Conservation (phyloP, 2,797 vertebrate genomes). For the Microchirus variegatus region DNA sequence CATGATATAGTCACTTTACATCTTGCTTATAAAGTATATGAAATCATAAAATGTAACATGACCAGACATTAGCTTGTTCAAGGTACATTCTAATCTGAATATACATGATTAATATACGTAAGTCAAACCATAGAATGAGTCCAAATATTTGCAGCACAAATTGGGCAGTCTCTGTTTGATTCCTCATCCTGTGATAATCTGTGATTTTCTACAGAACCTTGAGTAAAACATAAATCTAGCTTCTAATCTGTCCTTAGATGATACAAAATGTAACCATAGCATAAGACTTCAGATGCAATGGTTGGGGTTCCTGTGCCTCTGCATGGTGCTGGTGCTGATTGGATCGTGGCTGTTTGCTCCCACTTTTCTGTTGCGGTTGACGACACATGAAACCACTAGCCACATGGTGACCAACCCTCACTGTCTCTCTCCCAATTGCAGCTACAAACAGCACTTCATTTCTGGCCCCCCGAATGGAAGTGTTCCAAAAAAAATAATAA, state of each 20-base stretch:
- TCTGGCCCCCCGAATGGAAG: slow-evolving; percentile 10
- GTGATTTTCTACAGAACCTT: not conserved
- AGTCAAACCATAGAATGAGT: not conserved
- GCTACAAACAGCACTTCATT: slow-evolving; percentile 17
- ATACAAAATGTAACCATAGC: slow-evolving; percentile 11
- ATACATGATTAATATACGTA: not conserved
- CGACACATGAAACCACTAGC: slow-evolving; percentile 99
- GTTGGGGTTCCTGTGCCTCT: slow-evolving; percentile 85
- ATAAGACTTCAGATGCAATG: slow-evolving; percentile 28
- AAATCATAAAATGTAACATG: not conserved
- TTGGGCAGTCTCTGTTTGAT: not conserved
- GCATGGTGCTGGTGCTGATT: slow-evolving; percentile 95
- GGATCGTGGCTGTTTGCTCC: slow-evolving; percentile 99
- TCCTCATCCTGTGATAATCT: not conserved
- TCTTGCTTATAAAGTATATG: not conserved
- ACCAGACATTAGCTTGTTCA: slow-evolving; percentile 5
- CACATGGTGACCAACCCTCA: slow-evolving; percentile 93
- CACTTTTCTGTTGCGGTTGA: slow-evolving; percentile 99
- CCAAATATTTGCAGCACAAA: slow-evolving; percentile 17
- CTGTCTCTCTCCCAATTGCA: slow-evolving; percentile 58
- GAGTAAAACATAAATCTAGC: slow-evolving; percentile 11
- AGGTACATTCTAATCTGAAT: not conserved
- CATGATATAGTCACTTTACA: not conserved
- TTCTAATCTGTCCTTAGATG: slow-evolving; percentile 8
- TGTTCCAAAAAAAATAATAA: not conserved